Percentiles rank a stretch among this genome's conserved stretches.
Conservation (phyloP, 2,113 vertebrate genomes). For the Aleadryas rufinucha region DNA sequence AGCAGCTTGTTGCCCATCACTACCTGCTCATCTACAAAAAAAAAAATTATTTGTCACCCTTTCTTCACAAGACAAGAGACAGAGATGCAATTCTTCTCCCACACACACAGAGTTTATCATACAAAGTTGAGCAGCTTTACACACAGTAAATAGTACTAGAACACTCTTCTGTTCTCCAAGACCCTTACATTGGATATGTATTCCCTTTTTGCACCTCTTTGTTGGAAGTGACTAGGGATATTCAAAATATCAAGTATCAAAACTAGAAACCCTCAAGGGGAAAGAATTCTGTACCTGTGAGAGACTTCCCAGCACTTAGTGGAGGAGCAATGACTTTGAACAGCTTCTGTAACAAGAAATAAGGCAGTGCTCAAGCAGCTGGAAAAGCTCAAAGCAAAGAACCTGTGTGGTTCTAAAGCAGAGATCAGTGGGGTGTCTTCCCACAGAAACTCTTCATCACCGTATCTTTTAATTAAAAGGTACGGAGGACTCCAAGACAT, state of each 20-base stretch:
- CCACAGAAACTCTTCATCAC: neutral
- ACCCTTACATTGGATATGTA: neutral
- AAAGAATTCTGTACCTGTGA: constrained; percentile 80
- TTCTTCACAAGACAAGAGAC: neutral
- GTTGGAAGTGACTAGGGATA: neutral
- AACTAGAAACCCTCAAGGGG: neutral
- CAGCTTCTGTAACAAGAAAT: constrained; percentile 85
- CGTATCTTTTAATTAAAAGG: neutral
- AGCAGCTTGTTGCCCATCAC: constrained; percentile 97
- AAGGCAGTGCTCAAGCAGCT: neutral
- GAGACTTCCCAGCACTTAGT: constrained; percentile 83
- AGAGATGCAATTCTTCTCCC: neutral
- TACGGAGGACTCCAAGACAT: neutral
- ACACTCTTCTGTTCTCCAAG: neutral
- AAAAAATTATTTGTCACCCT: neutral
- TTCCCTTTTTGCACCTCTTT: neutral
- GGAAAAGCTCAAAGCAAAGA: neutral
- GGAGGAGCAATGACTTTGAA: constrained; percentile 90
- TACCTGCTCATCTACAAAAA: constrained; percentile 88
- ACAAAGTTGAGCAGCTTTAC: neutral
- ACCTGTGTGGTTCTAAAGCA: neutral
- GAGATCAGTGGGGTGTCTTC: neutral
- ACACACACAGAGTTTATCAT: neutral
- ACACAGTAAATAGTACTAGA: neutral
- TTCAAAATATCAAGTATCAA: neutral